Base-by-base conservation (phyloP, 2,113 vertebrate genomes). In the Clarias gariepinus region DNA sequence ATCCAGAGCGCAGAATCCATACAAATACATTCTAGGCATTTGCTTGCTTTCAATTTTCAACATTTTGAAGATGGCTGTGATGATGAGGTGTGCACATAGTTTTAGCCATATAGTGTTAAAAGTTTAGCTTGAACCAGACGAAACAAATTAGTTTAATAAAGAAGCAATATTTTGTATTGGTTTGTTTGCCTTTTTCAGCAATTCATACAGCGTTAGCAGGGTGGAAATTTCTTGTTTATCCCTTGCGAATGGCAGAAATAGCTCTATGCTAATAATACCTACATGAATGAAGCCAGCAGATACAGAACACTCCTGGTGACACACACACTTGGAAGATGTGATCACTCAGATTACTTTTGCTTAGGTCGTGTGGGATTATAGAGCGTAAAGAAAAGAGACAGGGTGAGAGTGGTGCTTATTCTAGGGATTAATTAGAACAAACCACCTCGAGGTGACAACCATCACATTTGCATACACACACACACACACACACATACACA, bases 351-450 rank as follows among this genome's bases (percentile, higher is more conserved):
- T 87, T 85, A 61, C 86, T 82, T 36, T 76, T 19, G 30, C 76
- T 80, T 83, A 25, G 73, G 69, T 80, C 81, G 78, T 77, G 80
- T 81, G 60, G 85, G 71, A 87, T 87, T 87, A 87, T 41, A 60
- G 21, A 47, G 60, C 68, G 33, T 82, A 47, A 63, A 60, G 7
- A 52, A 64, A 82, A 6, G 66, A 41, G 77, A 84, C n/a, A 69
- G 82, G 82, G 52, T 71, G 52, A 33, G n/a, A 81, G 61, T 79
- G 61, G 11, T 23, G 6, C 53, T 78, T 87, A 25, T 74, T 74
- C 64, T 64, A 79, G 80, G 82, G 83, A 89, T 89, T 89, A 73
- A 89, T 83, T 83, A 86, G 55, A 83, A 80, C 68, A 74, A 84
- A 84, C 82, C 30, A 69, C 53, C 55, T 73, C 4, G 13, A 36